Evolutionary conservation across 2,113 vertebrate genomes (phyloP), one percentile per base, ranked within the genome.

Genomic region (Paraplagusia blochii): DNA sequence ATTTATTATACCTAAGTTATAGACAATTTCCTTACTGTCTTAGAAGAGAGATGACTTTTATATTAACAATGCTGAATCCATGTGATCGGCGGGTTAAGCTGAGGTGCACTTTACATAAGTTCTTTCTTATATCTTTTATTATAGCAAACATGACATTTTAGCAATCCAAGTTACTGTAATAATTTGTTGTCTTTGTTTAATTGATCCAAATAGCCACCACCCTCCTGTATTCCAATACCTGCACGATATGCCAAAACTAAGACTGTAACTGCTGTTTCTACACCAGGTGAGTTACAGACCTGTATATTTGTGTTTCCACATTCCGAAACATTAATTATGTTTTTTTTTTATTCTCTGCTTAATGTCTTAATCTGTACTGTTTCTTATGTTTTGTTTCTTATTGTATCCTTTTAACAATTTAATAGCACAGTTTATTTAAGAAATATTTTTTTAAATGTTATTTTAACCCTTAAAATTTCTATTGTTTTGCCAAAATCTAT

Each of bases 191-290:
- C 8, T n/a, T 8, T 60, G 46, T 12, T n/a, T 44, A 39, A 39
- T 5, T 62, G 2, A 46, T 1, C 14, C 52, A 1, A 18, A 55
- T 15, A 63, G 63, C 16, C 10, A 16, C 46, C 44, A 34, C 16
- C 54, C 45, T 72, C 69, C 11, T 69, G 65, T 67, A 62, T 53
- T 44, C 58, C 50, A 47, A 44, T 45, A 17, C 39, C 35, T 16
- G 38, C 38, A 46, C 35, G 48, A 68, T 48, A 39, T 8, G 48
- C 42, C 1, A 15, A 33, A 45, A 34, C 46, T 19, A 0, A 14
- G 7, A 49, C 50, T 47, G 58, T 9, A 2, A 44, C 53, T 50
- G 17, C 42, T 35, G 29, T 2, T 14, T 58, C 63, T 59, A 10
- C 18, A 63, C 10, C 56, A 45, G 46, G 72, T 82, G 10, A 53